phyloP scores from a whole-genome alignment of 2,888 invertebrate genomes.

The Elysia crispata region DNA sequence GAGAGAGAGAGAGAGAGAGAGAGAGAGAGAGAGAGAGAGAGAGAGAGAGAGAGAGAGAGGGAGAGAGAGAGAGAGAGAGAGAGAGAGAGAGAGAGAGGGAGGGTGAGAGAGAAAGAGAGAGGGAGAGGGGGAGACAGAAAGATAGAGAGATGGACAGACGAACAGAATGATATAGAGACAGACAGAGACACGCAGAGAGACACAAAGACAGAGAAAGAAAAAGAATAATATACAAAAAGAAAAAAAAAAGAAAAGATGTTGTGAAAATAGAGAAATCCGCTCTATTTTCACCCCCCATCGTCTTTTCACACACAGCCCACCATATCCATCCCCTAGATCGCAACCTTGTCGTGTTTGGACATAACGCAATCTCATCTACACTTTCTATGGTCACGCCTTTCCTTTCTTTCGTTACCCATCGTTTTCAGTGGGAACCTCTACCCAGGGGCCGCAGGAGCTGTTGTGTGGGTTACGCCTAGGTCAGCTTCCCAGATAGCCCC shows the following conservation, averaged over 20 bases:
- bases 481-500: too few relatives aligned
- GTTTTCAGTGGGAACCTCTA: not conserved
- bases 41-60: constrained; percentile 5
- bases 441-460: too few relatives aligned
- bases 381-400: not conserved
- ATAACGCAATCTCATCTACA: not conserved
- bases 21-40: constrained; percentile 13
- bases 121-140: constrained; percentile 2
- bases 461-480: too few relatives aligned
- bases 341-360: not conserved
- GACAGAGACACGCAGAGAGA: constrained; percentile 1
- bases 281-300: too few relatives aligned
- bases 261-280: too few relatives aligned
- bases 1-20: constrained; percentile 13
- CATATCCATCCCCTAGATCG: not conserved
- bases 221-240: too few relatives aligned
- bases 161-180: not conserved
- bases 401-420: not conserved
- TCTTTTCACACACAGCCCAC: not conserved
- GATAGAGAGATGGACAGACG: constrained; percentile 7
- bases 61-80: not conserved
- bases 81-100: constrained; percentile 1
- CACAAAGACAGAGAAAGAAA: not conserved
- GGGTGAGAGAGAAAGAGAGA: constrained; percentile 2
- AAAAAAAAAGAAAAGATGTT: too few relatives aligned